phyloP scores from a whole-genome alignment of 2,888 invertebrate genomes.

The Smittia aterrima region DNA sequence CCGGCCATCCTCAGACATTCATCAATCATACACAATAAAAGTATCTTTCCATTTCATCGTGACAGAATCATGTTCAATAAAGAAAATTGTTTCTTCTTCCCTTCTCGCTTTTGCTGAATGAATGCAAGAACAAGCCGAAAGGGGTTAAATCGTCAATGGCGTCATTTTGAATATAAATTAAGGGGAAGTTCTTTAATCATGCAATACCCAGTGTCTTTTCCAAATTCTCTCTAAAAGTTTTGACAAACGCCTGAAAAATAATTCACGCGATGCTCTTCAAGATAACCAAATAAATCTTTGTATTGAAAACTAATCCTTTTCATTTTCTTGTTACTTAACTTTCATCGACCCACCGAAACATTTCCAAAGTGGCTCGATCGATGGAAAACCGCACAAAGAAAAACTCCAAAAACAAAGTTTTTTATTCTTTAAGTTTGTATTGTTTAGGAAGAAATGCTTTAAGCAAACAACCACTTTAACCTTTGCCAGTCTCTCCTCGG shows the following conservation, averaged over 20 bases:
- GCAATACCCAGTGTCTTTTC: not conserved
- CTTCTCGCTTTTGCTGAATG: not conserved
- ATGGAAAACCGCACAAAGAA: not conserved
- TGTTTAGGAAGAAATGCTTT: not conserved
- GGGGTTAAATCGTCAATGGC: not conserved
- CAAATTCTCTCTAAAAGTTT: no score
- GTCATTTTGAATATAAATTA: not conserved
- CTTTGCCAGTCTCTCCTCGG: no score
- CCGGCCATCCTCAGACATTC: conserved; percentile 40
- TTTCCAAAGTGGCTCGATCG: no score
- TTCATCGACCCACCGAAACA: not conserved
- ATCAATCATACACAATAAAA: conserved; percentile 41
- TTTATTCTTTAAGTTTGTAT: not conserved
- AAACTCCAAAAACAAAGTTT: not conserved
- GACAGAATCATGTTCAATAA: conserved; percentile 42
- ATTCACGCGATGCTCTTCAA: no score
- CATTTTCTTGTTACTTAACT: not conserved
- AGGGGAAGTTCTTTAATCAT: not conserved
- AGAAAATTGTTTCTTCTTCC: conserved; percentile 34
- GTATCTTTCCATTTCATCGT: conserved; percentile 28
- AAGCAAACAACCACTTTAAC: conserved; percentile 1
- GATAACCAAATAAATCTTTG: no score
- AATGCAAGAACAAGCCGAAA: not conserved
- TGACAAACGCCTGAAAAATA: not conserved
- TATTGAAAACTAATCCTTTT: not conserved